Conservation (phyloP, 2,888 invertebrate species). For the Pollenia amentaria region DNA sequence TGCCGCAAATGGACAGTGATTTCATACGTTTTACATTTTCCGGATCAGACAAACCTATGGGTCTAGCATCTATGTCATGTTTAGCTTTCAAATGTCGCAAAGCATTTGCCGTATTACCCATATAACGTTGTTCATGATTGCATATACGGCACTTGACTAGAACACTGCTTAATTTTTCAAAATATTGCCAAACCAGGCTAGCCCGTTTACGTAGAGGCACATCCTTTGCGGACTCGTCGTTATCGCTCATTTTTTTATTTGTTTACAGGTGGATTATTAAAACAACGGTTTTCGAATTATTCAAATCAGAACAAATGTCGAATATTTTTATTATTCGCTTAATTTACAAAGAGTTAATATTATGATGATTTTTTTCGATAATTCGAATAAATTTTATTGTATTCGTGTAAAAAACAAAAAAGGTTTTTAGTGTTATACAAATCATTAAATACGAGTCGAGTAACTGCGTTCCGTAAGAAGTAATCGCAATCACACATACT, state of each 20-base stretch:
- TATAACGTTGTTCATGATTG: conserved; percentile 75
- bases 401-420: conserved; percentile 59
- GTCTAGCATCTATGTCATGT: conserved; percentile 76
- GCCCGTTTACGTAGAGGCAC: conserved; percentile 54
- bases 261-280: neutral
- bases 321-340: conserved; percentile 67
- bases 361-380: conserved; percentile 38
- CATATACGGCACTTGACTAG: conserved; percentile 75
- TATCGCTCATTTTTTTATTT: conserved; percentile 60
- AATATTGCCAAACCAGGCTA: conserved; percentile 76
- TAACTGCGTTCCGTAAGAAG: conserved; percentile 54
- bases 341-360: conserved; percentile 39
- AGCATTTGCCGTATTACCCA: conserved; percentile 76
- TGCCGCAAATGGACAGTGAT: conserved; percentile 22
- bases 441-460: neutral
- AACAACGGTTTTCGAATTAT: conserved; percentile 44
- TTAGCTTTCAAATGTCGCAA: conserved; percentile 76
- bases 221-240: conserved; percentile 54
- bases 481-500: conserved; percentile 2
- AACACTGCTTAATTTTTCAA: conserved; percentile 74
- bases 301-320: conserved; percentile 44
- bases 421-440: conserved; percentile 48
- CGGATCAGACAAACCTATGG: conserved; percentile 69
- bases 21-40: conserved; percentile 69
- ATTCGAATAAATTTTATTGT: conserved; percentile 69